These are phyloP conservation scores for Dorcus hopei DNA, from an alignment of 2,888 invertebrate genomes.

Conservation along the genomic window DNA sequence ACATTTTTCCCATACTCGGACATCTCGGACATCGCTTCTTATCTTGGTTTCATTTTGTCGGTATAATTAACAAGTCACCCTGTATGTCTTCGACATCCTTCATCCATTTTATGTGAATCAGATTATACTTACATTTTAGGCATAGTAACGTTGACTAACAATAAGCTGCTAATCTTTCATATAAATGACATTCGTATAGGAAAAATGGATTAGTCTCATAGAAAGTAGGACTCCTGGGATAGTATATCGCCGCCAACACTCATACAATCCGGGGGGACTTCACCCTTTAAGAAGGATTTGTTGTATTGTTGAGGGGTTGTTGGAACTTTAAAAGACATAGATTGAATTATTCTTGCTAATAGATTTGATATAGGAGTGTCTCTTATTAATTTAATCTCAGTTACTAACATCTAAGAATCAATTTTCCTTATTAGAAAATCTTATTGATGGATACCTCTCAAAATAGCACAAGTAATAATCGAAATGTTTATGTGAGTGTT, in stretches of 20 bases:
- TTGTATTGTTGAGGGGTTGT: constrained; percentile 29
- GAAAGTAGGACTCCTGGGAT: constrained; percentile 42
- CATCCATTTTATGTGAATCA: no score
- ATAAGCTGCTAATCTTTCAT: constrained; percentile 26
- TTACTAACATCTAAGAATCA: no score
- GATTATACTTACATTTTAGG: no score
- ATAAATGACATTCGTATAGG: constrained; percentile 49
- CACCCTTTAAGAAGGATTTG: constrained; percentile 36
- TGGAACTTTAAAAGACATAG: constrained; percentile 17
- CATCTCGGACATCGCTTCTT: no score
- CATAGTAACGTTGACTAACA: no score
- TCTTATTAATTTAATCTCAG: no score
- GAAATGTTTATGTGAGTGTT: constrained; percentile 26
- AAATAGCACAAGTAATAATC: constrained; percentile 25
- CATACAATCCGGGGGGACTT: constrained; percentile 37
- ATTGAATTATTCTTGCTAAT: constrained; percentile 12
- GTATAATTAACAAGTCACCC: no score
- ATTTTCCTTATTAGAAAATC: no score
- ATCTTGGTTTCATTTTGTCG: no score
- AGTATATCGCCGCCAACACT: constrained; percentile 46
- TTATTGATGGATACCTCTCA: neutral
- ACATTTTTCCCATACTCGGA: no score
- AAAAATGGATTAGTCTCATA: constrained; percentile 47
- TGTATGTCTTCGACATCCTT: no score
- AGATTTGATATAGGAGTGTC: neutral